Percentiles rank a stretch among this genome's conserved stretches.
phyloP scores from a whole-genome alignment of 2,797 vertebrate species.

The Coendou prehensilis region DNA sequence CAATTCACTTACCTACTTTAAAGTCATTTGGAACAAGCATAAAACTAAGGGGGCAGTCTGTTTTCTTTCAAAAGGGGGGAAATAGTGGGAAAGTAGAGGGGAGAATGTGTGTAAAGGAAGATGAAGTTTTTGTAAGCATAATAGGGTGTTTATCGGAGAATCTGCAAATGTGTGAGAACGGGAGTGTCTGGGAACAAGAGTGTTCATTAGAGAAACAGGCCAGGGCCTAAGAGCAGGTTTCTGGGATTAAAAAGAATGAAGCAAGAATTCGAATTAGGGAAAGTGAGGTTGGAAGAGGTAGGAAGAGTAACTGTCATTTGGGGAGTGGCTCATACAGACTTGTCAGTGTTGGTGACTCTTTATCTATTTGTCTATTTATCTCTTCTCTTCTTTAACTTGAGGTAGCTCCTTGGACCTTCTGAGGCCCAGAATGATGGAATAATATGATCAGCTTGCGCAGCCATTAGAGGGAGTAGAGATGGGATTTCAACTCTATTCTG shows the following conservation, averaged over 20 bases:
- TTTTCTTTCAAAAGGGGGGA: background rate
- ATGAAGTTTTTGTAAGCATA: too few relatives aligned
- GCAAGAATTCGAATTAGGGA: background rate
- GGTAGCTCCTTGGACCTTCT: background rate
- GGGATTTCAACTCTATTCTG: background rate
- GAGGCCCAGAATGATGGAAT: background rate
- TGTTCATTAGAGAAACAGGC: background rate
- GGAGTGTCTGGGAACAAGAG: background rate
- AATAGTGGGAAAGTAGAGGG: background rate
- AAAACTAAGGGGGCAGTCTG: background rate
- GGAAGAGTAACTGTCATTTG: background rate
- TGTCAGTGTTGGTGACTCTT: background rate
- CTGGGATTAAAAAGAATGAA: slow-evolving; percentile 1
- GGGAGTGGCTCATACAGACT: background rate
- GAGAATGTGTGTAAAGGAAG: background rate
- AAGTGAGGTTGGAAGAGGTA: background rate
- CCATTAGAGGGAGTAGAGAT: background rate
- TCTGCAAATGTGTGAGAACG: background rate
- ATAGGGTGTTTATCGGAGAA: background rate
- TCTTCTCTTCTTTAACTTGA: background rate
- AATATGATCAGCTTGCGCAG: background rate
- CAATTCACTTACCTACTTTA: background rate
- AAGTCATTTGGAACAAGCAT: background rate
- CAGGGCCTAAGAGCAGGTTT: background rate
- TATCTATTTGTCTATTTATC: background rate